A percentile compares a stretch with the other conserved stretches of the same genome.
Evolutionary conservation across 2,888 invertebrate genomes (phyloP).

Genomic region (Lampropteryx suffumata): DNA sequence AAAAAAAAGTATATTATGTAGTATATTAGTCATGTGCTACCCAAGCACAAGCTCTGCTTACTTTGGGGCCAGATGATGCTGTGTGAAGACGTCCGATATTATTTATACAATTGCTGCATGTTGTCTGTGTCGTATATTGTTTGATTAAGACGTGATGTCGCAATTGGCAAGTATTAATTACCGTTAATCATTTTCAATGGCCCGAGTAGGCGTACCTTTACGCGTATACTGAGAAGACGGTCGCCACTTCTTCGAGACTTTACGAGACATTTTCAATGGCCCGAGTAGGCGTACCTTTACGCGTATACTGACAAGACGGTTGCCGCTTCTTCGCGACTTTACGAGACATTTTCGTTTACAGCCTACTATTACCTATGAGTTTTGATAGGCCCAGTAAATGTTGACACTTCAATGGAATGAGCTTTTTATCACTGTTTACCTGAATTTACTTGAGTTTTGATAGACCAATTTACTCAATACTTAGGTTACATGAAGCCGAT

Average conservation of each 20-base stretch:
- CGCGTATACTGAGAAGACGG: neutral
- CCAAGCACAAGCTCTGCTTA: no score
- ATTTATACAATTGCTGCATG: no score
- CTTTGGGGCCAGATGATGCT: no score
- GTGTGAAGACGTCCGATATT: no score
- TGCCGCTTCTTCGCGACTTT: neutral
- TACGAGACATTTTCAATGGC: no score
- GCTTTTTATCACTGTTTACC: slow-evolving; percentile 5
- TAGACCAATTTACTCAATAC: neutral
- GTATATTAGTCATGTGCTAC: no score
- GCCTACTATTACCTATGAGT: slow-evolving; percentile 10
- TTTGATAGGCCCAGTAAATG: slow-evolving; percentile 5
- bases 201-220: neutral
- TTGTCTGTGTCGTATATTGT: no score
- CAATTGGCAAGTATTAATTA: no score
- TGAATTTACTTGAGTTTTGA: neutral
- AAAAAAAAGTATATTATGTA: no score
- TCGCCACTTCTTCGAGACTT: neutral
- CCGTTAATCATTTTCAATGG: no score
- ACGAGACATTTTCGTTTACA: slow-evolving; percentile 1
- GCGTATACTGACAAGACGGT: neutral
- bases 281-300: neutral
- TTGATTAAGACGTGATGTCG: no score
- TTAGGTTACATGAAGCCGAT: no score
- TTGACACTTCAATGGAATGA: slow-evolving; percentile 2